Percentiles rank a stretch among this genome's conserved stretches.
Conservation (phyloP, 2,888 invertebrate genomes). For the Tyria jacobaeae region DNA sequence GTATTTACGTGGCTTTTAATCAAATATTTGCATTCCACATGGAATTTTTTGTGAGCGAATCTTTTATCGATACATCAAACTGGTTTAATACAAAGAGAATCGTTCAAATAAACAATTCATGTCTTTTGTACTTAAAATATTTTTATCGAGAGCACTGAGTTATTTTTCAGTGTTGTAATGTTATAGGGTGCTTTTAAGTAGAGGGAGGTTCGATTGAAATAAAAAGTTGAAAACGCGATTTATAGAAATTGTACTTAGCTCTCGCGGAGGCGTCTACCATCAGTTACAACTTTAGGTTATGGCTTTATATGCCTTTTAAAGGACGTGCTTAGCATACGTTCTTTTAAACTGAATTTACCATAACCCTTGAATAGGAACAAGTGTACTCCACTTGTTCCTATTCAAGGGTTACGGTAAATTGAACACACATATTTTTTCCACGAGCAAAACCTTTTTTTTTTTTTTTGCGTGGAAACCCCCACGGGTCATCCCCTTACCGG, state of each 20-base stretch:
- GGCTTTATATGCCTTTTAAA: too few relatives aligned
- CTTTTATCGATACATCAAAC: constrained; percentile 38
- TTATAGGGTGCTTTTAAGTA: constrained; percentile 24
- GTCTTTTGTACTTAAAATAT: constrained; percentile 36
- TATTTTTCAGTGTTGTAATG: constrained; percentile 35
- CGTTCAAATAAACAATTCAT: constrained; percentile 40
- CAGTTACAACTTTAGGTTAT: constrained; percentile 10
- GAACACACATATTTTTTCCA: too few relatives aligned
- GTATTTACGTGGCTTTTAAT: constrained; percentile 17
- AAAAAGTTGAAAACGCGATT: constrained; percentile 41
- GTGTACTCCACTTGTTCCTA: constrained; percentile 2
- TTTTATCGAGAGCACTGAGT: constrained; percentile 28
- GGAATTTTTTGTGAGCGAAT: constrained; percentile 33
- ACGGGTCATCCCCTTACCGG: too few relatives aligned
- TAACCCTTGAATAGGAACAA: too few relatives aligned
- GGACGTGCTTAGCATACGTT: too few relatives aligned
- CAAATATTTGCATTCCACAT: constrained; percentile 39
- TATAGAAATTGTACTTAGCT: constrained; percentile 32
- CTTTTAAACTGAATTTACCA: too few relatives aligned
- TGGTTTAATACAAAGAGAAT: constrained; percentile 35
- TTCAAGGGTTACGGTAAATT: neutral
- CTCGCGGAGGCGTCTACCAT: constrained; percentile 4
- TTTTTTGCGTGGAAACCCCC: too few relatives aligned
- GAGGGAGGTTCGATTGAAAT: constrained; percentile 32
- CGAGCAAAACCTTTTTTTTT: too few relatives aligned